These are phyloP conservation scores for Onchidella celtica DNA, from an alignment of 2,888 invertebrate genomes.

Conservation along the genomic window DNA sequence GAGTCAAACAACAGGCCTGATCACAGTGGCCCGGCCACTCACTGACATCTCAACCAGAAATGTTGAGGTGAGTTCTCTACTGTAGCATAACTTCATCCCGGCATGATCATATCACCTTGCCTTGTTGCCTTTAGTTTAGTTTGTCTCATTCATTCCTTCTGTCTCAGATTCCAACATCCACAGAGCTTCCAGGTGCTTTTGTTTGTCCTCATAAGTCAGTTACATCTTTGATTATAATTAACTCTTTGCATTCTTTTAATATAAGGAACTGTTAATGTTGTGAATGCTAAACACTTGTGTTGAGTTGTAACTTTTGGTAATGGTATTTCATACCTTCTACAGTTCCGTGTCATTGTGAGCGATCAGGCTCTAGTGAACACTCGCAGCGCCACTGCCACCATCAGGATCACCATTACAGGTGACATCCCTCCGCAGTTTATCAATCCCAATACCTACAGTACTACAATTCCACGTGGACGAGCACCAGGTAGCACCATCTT, in stretches of 20 bases:
- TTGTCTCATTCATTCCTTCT: no score
- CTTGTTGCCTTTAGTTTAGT: no score
- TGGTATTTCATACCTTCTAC: constrained; percentile 1
- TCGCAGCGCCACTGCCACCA: constrained; percentile 46
- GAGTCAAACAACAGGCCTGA: constrained; percentile 49
- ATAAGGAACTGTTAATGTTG: no score
- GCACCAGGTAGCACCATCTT: constrained; percentile 52
- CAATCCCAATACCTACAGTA: constrained; percentile 53
- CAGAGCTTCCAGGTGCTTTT: no score
- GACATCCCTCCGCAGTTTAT: constrained; percentile 52
- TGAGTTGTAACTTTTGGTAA: no score
- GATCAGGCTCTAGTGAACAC: constrained; percentile 53
- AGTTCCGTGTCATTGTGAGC: constrained; percentile 55
- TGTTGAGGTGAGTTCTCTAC: constrained; percentile 16
- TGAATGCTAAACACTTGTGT: no score
- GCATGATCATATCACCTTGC: no score
- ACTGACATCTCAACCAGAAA: background rate
- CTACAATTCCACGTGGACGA: constrained; percentile 60
- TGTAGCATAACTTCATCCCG: no score
- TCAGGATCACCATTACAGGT: constrained; percentile 48
- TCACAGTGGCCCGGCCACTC: constrained; percentile 49
- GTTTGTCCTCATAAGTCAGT: no score
- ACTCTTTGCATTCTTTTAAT: no score
- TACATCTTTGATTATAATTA: no score
- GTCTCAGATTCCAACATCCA: no score